These are phyloP conservation scores for Heloderma charlesbogerti DNA, from an alignment of 2,113 vertebrate genomes.

Conservation along the genomic window DNA sequence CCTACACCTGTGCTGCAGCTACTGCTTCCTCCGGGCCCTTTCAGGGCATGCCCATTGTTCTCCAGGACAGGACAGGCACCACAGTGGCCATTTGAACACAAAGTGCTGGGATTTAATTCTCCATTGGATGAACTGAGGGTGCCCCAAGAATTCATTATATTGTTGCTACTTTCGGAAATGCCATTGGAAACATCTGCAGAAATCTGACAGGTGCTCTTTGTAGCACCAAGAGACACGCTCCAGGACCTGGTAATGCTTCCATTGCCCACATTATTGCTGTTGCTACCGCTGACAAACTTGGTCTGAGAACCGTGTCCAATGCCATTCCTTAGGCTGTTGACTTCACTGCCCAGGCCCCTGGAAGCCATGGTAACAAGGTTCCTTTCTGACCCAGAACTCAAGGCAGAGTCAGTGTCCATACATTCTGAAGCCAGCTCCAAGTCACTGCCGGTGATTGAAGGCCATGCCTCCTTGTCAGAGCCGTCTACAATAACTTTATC, in stretches of 20 bases:
- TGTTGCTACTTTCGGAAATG: constrained; percentile 86
- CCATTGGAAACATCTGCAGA: constrained; percentile 83
- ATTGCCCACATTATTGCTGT: constrained; percentile 94
- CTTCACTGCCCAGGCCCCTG: constrained; percentile 83
- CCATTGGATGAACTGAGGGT: constrained; percentile 88
- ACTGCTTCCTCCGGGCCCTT: constrained; percentile 85
- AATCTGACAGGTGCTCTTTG: constrained; percentile 89
- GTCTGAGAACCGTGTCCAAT: constrained; percentile 83
- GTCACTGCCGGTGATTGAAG: constrained; percentile 87
- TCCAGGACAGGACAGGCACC: constrained; percentile 94
- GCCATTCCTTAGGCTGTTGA: constrained; percentile 85
- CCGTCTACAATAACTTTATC: constrained; percentile 92
- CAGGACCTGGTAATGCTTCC: constrained; percentile 85
- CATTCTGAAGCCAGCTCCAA: constrained; percentile 93
- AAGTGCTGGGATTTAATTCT: constrained; percentile 95
- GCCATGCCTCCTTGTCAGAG: constrained; percentile 89
- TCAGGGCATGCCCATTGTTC: constrained; percentile 88
- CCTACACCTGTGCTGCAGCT: constrained; percentile 84
- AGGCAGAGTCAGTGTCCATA: constrained; percentile 94
- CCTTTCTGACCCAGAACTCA: constrained; percentile 90
- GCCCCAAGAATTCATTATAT: constrained; percentile 86
- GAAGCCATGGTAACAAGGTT: constrained; percentile 87
- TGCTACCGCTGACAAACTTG: constrained; percentile 85
- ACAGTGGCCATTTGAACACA: constrained; percentile 95
- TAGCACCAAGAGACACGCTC: constrained; percentile 81